Evolutionary conservation across 2,888 invertebrate species (phyloP).

Genomic region (Coelogynopora nodosa): DNA sequence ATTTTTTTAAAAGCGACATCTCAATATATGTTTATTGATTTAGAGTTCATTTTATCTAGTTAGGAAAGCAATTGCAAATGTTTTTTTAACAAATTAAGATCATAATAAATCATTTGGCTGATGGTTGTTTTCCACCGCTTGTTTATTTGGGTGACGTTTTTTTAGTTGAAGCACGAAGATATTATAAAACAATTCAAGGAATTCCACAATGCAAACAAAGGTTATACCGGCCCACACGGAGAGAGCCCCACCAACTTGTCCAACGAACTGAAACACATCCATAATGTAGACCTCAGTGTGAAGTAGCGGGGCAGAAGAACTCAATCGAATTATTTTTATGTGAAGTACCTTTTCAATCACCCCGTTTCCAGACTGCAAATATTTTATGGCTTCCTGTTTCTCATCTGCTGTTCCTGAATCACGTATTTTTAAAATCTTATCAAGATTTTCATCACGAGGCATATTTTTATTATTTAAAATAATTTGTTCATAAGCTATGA

Average conservation of each 20-base stretch:
- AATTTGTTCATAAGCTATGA: not conserved
- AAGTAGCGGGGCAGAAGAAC: not conserved
- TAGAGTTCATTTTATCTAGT: no score
- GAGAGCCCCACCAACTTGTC: not conserved
- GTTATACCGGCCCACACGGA: not conserved
- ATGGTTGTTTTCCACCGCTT: not conserved
- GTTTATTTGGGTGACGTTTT: not conserved
- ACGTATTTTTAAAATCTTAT: not conserved
- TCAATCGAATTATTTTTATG: not conserved
- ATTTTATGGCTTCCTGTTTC: not conserved
- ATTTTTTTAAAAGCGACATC: no score
- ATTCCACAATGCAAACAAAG: constrained; percentile 2
- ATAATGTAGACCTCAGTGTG: not conserved
- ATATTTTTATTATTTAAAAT: not conserved
- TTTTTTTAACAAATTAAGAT: no score
- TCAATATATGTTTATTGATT: no score
- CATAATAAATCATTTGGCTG: no score
- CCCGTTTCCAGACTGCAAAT: not conserved
- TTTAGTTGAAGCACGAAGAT: not conserved
- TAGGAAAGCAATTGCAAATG: no score
- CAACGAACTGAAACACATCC: constrained; percentile 1
- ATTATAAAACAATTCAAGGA: not conserved
- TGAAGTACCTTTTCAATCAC: not conserved
- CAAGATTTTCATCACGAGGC: not conserved
- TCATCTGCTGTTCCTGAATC: not conserved